Percentiles rank a stretch among this genome's conserved stretches.
Conservation (phyloP, 2,113 vertebrate species). For the Opisthocomus hoazin region DNA sequence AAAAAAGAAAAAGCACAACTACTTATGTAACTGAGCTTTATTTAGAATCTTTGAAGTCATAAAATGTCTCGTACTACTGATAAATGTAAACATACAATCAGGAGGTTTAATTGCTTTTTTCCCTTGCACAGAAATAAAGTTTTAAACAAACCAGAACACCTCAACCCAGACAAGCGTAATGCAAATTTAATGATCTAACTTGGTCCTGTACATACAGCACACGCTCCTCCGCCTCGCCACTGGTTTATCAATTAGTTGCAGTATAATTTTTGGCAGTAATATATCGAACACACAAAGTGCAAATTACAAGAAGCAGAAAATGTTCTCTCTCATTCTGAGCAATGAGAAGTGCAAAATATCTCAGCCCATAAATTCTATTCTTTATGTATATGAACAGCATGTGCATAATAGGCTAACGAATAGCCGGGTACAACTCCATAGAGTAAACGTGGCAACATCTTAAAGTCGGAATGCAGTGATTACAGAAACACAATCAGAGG, state of each 20-base stretch:
- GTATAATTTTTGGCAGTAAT: conserved; percentile 37
- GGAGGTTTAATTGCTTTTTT: conserved; percentile 29
- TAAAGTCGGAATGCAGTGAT: background rate
- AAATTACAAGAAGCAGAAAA: conserved; percentile 48
- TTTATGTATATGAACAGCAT: background rate
- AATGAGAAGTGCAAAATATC: conserved; percentile 21
- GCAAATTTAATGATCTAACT: background rate
- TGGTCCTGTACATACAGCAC: conserved; percentile 7
- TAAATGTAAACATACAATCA: conserved; percentile 35
- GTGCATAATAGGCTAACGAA: background rate
- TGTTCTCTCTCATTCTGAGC: conserved; percentile 20
- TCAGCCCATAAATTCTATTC: conserved; percentile 19
- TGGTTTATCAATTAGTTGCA: conserved; percentile 25
- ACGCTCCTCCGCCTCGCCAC: background rate
- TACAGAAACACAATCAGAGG: conserved; percentile 4
- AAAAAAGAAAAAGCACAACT: background rate
- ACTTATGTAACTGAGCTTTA: conserved; percentile 50
- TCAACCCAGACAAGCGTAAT: background rate
- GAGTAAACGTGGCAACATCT: background rate
- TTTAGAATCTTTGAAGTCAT: conserved; percentile 63
- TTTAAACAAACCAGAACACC: conserved; percentile 40
- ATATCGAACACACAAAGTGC: conserved; percentile 38
- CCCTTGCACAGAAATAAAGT: conserved; percentile 16
- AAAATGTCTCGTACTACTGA: conserved; percentile 45
- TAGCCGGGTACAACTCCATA: background rate